Conservation (phyloP, 2,888 invertebrate genomes). For the Drosophila koepferae region DNA sequence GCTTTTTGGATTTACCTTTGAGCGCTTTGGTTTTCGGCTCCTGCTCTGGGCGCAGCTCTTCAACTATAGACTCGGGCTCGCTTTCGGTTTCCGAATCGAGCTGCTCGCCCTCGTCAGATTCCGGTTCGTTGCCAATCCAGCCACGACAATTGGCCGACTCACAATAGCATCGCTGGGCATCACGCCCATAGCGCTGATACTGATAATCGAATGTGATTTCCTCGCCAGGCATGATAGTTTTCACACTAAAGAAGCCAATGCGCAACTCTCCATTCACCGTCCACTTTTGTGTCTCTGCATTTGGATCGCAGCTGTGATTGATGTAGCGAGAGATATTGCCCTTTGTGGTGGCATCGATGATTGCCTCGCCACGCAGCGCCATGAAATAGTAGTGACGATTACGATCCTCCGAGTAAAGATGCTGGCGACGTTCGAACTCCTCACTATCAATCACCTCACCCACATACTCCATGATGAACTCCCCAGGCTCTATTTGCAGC, state of each 20-base stretch:
- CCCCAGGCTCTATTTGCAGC: constrained; percentile 87
- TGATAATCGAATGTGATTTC: constrained; percentile 99
- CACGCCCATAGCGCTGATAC: constrained; percentile 98
- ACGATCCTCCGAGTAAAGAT: constrained; percentile 95
- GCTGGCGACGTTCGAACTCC: constrained; percentile 95
- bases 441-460: constrained; percentile 98
- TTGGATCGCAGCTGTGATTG: constrained; percentile 99
- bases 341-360: constrained; percentile 98
- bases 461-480: constrained; percentile 99
- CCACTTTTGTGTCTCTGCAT: constrained; percentile 99
- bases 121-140: constrained; percentile 96
- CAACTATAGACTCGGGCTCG: constrained; percentile 90
- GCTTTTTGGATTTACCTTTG: constrained; percentile 25
- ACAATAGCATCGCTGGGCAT: constrained; percentile 98
- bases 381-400: constrained; percentile 98
- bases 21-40: constrained; percentile 38
- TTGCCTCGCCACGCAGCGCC: constrained; percentile 96
- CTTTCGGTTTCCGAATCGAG: constrained; percentile 63
- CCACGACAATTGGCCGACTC: constrained; percentile 96
- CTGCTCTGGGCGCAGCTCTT: constrained; percentile 38
- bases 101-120: constrained; percentile 88
- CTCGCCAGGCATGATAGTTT: constrained; percentile 93
- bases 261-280: constrained; percentile 96
- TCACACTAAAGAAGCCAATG: constrained; percentile 98
- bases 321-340: constrained; percentile 99